phyloP scores from a whole-genome alignment of 1,140 invertebrate species.

The Tetramorium simillimum region DNA sequence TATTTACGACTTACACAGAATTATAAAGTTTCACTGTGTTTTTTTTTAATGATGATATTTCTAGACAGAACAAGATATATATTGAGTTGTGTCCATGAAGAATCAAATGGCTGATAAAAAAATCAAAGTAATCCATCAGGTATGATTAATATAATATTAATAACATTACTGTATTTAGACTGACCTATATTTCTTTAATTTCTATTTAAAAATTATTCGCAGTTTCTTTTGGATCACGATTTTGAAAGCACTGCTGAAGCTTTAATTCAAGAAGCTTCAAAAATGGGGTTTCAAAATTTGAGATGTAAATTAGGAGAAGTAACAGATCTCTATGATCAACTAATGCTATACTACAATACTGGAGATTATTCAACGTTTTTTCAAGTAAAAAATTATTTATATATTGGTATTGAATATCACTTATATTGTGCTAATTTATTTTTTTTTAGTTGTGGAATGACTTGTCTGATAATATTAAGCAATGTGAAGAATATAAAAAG shows the following conservation, averaged over 20 bases:
- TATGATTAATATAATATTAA: slow-evolving; percentile 36
- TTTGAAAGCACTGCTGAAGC: slow-evolving; percentile 68
- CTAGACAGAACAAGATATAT: not conserved
- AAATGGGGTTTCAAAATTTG: slow-evolving; percentile 59
- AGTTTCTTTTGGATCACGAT: slow-evolving; percentile 70
- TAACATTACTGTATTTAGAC: not conserved
- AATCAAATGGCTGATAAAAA: slow-evolving; percentile 55
- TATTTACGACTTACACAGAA: not conserved
- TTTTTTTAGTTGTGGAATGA: slow-evolving; percentile 72
- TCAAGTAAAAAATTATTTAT: slow-evolving; percentile 60
- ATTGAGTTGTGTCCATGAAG: not conserved
- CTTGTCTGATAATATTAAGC: slow-evolving; percentile 58
- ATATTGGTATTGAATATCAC: not conserved
- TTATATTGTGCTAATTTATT: not conserved
- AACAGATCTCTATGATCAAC: slow-evolving; percentile 15
- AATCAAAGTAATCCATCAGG: slow-evolving; percentile 59
- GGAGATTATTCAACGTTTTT: slow-evolving; percentile 74
- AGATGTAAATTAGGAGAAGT: slow-evolving; percentile 17
- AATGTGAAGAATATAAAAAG: slow-evolving; percentile 70
- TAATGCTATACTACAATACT: slow-evolving; percentile 59
- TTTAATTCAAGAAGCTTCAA: slow-evolving; percentile 67
- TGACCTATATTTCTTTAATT: slow-evolving; percentile 2
- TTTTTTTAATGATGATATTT: not conserved
- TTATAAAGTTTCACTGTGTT: not conserved
- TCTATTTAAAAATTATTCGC: not conserved